Evolutionary conservation across 2,797 vertebrate species (phyloP).

Genomic region (Glossophaga mutica): DNA sequence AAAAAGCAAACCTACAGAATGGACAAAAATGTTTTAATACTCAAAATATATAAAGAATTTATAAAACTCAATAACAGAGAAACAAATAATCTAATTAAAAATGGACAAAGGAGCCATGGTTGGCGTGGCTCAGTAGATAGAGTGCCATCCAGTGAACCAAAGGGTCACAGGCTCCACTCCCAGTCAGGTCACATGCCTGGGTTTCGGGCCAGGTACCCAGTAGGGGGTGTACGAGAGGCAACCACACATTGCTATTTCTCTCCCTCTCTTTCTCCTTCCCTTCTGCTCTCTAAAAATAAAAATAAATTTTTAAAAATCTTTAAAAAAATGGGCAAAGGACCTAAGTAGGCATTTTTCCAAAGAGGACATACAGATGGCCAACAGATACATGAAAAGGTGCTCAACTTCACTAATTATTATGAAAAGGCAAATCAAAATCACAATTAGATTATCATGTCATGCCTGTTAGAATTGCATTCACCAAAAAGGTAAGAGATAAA

Average conservation of each 20-base stretch:
- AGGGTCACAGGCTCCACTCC: too few species aligned
- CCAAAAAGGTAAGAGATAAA: background rate
- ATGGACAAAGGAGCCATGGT: background rate
- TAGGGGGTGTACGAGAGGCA: too few species aligned
- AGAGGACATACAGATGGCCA: background rate
- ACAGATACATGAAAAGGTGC: background rate
- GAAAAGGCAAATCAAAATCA: background rate
- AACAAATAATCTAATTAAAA: background rate
- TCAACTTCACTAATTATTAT: background rate
- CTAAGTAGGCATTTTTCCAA: background rate
- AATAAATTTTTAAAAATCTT: too few species aligned
- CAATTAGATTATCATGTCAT: background rate
- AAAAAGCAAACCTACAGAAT: background rate
- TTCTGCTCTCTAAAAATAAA: too few species aligned
- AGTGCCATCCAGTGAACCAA: too few species aligned
- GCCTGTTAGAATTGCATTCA: background rate
- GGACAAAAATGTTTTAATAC: background rate
- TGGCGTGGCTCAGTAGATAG: too few species aligned
- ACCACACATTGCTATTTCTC: too few species aligned
- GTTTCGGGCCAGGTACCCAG: too few species aligned
- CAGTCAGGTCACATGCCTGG: too few species aligned
- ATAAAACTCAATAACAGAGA: background rate
- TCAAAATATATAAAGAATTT: background rate
- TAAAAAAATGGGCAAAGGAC: background rate
- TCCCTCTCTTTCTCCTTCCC: too few species aligned